Conservation (phyloP, 2,888 invertebrate species). For the Cyaniris semiargus region DNA sequence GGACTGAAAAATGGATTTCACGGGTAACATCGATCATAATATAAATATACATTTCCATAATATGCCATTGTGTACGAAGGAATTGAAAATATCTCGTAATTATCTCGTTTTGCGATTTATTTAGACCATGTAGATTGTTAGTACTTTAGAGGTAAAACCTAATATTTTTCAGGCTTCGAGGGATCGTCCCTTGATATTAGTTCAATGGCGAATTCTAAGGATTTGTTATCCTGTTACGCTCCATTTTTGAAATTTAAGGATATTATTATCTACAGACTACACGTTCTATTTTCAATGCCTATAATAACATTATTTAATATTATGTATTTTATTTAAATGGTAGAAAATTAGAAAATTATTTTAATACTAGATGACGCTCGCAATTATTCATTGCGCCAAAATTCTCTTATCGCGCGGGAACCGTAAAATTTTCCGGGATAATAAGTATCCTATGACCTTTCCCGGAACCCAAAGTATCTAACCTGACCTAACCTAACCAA, state of each 20-base stretch:
- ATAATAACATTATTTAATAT: too few relatives aligned
- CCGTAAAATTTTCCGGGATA: too few relatives aligned
- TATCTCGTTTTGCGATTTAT: slow-evolving; percentile 10
- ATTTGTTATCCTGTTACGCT: not conserved
- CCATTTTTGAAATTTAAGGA: not conserved
- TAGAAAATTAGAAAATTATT: too few relatives aligned
- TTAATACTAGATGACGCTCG: too few relatives aligned
- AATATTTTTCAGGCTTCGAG: not conserved
- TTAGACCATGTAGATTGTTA: not conserved
- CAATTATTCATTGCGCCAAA: too few relatives aligned
- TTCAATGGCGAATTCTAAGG: not conserved
- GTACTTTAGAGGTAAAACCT: slow-evolving; percentile 1
- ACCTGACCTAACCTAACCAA: too few relatives aligned
- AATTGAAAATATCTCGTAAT: slow-evolving; percentile 8
- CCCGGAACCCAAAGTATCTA: too few relatives aligned
- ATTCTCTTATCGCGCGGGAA: too few relatives aligned
- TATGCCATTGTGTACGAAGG: slow-evolving; percentile 17
- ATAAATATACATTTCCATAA: slow-evolving; percentile 22
- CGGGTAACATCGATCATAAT: slow-evolving; percentile 39
- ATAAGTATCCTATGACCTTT: too few relatives aligned
- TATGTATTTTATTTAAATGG: too few relatives aligned
- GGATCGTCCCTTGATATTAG: not conserved
- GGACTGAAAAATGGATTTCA: slow-evolving; percentile 47
- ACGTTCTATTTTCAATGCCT: too few relatives aligned
- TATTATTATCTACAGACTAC: not conserved